Conservation (phyloP, 2,888 invertebrate genomes). For the Yponomeuta plumbellus region DNA sequence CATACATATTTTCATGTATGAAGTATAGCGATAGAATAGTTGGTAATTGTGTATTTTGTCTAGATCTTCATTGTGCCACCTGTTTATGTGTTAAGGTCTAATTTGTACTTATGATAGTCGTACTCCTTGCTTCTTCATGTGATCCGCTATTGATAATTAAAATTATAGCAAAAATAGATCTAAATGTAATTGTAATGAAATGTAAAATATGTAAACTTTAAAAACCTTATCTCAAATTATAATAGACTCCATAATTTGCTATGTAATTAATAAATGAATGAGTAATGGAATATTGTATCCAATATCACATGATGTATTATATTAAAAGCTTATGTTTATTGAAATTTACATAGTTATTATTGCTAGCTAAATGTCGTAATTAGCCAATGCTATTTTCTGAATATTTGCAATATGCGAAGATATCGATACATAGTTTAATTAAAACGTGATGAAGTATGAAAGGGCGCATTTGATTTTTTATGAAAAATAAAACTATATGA, state of each 20-base stretch:
- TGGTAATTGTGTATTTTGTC: constrained; percentile 62
- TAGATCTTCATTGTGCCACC: constrained; percentile 76
- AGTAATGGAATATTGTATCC: constrained; percentile 44
- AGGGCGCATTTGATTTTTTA: constrained; percentile 72
- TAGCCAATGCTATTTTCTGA: constrained; percentile 75
- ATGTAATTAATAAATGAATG: constrained; percentile 34
- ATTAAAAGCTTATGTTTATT: constrained; percentile 54
- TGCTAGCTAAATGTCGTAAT: constrained; percentile 72
- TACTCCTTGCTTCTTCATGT: constrained; percentile 63
- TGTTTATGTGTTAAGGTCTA: constrained; percentile 64
- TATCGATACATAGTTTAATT: constrained; percentile 63
- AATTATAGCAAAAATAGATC: constrained; percentile 70
- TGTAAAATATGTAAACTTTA: constrained; percentile 66
- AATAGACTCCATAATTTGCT: constrained; percentile 32
- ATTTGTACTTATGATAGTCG: constrained; percentile 70
- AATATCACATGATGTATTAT: constrained; percentile 58
- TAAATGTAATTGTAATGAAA: constrained; percentile 36
- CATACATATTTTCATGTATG: constrained; percentile 74
- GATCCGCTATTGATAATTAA: constrained; percentile 61
- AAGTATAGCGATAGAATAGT: constrained; percentile 53
- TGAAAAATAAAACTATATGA: constrained; percentile 70
- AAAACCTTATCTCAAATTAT: constrained; percentile 35
- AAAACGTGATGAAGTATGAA: constrained; percentile 65
- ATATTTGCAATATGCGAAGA: constrained; percentile 65
- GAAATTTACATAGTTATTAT: constrained; percentile 61